Conservation (phyloP, 2,888 invertebrate species). For the Tanaodytes sp. region DNA sequence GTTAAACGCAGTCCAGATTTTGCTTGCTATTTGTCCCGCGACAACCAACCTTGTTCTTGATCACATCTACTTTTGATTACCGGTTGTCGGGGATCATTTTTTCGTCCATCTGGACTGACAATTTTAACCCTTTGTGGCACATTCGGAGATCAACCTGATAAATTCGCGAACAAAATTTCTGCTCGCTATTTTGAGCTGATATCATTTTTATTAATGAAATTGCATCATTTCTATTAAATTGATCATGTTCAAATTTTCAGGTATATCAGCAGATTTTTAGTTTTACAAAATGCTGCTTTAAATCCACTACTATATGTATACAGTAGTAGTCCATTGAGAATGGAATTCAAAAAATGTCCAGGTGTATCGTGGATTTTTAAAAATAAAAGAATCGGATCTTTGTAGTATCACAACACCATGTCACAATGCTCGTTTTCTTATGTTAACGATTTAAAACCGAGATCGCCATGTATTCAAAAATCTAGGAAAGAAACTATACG, state of each 20-base stretch:
- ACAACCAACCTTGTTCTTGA: not conserved
- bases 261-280: conserved; percentile 81
- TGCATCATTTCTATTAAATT: no score
- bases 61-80: no score
- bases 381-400: conserved; percentile 37
- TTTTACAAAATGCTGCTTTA: conserved; percentile 82
- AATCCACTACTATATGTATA: conserved; percentile 86
- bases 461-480: conserved; percentile 58
- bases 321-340: conserved; percentile 80
- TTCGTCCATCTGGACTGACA: not conserved
- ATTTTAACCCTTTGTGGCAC: not conserved
- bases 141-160: no score
- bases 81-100: no score
- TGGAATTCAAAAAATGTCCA: conserved; percentile 75
- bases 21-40: not conserved
- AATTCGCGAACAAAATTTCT: no score
- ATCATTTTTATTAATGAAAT: no score
- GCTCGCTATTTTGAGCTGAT: no score
- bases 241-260: no score
- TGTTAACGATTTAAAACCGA: conserved; percentile 49
- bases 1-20: no score
- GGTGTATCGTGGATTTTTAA: conserved; percentile 58
- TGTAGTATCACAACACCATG: conserved; percentile 24
- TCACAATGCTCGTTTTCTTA: conserved; percentile 20
- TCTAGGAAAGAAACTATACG: no score